phyloP scores from a whole-genome alignment of 2,888 invertebrate genomes.

The Lasioglossum pauxillum region DNA sequence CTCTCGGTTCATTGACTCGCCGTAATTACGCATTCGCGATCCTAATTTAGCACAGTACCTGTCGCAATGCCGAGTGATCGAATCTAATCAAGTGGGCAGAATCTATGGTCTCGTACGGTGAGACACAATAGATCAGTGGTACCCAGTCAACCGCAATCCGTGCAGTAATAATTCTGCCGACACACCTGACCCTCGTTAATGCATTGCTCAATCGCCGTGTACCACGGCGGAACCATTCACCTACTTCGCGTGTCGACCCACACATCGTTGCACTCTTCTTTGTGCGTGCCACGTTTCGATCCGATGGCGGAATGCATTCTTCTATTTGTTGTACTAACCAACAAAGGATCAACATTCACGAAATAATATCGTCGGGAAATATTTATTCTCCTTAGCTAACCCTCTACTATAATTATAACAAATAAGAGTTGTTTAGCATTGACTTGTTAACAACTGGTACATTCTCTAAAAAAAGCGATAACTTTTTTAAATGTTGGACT shows the following conservation, averaged over 20 bases:
- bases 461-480: too few relatives aligned
- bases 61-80: constrained; percentile 53
- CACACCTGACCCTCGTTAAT: constrained; percentile 73
- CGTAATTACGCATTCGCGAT: constrained; percentile 30
- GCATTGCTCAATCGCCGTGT: constrained; percentile 66
- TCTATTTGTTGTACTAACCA: neutral
- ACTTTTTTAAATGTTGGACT: too few relatives aligned
- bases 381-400: neutral
- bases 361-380: neutral
- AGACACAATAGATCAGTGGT: constrained; percentile 57
- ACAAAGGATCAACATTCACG: neutral
- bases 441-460: too few relatives aligned
- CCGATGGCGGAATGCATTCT: neutral
- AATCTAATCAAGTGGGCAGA: constrained; percentile 65
- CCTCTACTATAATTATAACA: neutral
- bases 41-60: constrained; percentile 59
- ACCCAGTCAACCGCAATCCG: constrained; percentile 47
- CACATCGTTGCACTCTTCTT: constrained; percentile 29
- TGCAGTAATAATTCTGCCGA: constrained; percentile 65
- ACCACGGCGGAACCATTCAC: constrained; percentile 63
- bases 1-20: constrained; percentile 25
- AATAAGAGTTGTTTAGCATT: too few relatives aligned
- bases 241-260: constrained; percentile 64
- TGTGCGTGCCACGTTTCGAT: constrained; percentile 15
- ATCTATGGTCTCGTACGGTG: constrained; percentile 52